Evolutionary conservation across 2,888 invertebrate species (phyloP).

Genomic region (Caenorhabditis uteleia): DNA sequence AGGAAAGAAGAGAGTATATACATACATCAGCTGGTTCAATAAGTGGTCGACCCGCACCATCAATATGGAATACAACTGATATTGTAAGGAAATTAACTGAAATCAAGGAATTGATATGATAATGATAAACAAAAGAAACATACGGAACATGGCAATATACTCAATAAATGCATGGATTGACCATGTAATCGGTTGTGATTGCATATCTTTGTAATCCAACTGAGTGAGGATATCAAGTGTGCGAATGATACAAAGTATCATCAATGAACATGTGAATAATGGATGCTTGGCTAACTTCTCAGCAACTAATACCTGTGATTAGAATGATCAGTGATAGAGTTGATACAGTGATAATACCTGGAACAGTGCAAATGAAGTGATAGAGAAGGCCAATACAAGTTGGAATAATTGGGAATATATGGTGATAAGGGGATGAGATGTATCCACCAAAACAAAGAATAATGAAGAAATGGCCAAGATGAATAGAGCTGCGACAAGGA

Average conservation of each 20-base stretch:
- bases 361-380: constrained; percentile 30
- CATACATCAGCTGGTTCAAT: constrained; percentile 32
- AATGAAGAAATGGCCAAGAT: constrained; percentile 18
- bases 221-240: constrained; percentile 32
- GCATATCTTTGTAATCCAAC: constrained; percentile 32
- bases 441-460: constrained; percentile 15
- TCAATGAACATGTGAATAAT: constrained; percentile 11
- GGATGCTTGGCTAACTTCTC: constrained; percentile 21
- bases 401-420: constrained; percentile 35
- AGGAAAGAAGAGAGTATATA: background rate
- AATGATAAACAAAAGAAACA: background rate
- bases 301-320: constrained; percentile 23
- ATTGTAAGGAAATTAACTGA: constrained; percentile 35
- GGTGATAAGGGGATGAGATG: constrained; percentile 29
- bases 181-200: constrained; percentile 29
- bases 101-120: background rate
- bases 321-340: too few species aligned
- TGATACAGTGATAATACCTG: constrained; percentile 13
- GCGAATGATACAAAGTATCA: constrained; percentile 18
- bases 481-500: too few species aligned
- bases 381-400: constrained; percentile 28
- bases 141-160: constrained; percentile 24
- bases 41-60: constrained; percentile 26
- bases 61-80: constrained; percentile 16
- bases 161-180: constrained; percentile 33